These are phyloP conservation scores for Athetis lepigone DNA, from an alignment of 2,888 invertebrate species.

Conservation along the genomic window DNA sequence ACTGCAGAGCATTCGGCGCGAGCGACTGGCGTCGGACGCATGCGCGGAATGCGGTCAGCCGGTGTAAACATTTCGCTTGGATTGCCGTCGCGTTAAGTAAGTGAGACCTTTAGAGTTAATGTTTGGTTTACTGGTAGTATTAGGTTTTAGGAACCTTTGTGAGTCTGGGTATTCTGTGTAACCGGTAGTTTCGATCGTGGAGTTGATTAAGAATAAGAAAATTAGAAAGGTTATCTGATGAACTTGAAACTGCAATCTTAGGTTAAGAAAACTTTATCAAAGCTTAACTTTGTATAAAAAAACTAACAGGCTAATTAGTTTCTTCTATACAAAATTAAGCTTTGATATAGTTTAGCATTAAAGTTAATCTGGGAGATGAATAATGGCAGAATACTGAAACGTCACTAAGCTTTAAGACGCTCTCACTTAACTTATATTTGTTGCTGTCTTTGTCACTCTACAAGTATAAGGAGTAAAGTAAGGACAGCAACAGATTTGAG, in stretches of 20 bases:
- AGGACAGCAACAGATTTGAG: no score
- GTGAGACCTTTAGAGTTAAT: constrained; percentile 56
- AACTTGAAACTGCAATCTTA: not conserved
- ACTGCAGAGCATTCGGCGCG: constrained; percentile 58
- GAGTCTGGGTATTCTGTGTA: not conserved
- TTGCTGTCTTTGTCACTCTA: no score
- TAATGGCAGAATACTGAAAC: no score
- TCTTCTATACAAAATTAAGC: no score
- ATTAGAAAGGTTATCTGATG: not conserved
- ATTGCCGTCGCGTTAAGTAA: constrained; percentile 47
- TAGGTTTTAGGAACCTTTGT: constrained; percentile 18
- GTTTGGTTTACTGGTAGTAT: constrained; percentile 22
- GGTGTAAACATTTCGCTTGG: constrained; percentile 67
- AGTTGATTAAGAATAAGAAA: not conserved
- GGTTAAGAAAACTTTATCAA: not conserved
- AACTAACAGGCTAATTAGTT: no score
- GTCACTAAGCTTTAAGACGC: no score
- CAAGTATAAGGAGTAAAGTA: no score
- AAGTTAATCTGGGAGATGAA: no score
- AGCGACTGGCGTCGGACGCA: constrained; percentile 66
- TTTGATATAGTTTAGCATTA: no score
- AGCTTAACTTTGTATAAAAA: not conserved
- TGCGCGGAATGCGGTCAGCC: constrained; percentile 79
- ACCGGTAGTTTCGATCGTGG: not conserved
- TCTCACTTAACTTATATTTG: no score